These are phyloP conservation scores for Ceraclea dissimilis DNA, from an alignment of 2,888 invertebrate species.

Conservation along the genomic window DNA sequence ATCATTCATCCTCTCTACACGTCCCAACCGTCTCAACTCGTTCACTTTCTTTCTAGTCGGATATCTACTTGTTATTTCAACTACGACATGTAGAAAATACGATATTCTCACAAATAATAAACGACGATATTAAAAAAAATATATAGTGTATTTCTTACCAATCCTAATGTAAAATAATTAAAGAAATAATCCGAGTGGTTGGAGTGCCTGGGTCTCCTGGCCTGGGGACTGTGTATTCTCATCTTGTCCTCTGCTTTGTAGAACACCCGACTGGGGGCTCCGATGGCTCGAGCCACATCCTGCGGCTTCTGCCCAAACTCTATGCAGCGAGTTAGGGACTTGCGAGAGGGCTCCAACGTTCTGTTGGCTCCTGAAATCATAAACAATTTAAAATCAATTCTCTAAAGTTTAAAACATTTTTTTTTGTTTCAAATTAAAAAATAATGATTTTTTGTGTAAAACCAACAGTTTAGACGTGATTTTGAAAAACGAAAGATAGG, in stretches of 20 bases:
- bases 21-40: no score
- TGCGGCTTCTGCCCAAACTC: slow-evolving; percentile 82
- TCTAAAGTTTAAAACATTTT: background rate
- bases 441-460: no score
- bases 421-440: background rate
- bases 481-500: no score
- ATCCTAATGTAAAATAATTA: slow-evolving; percentile 94
- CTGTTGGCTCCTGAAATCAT: slow-evolving; percentile 48
- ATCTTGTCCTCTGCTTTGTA: slow-evolving; percentile 99
- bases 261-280: slow-evolving; percentile 87
- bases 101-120: no score
- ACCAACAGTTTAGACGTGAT: no score
- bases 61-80: no score
- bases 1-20: no score
- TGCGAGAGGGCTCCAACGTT: slow-evolving; percentile 52
- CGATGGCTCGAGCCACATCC: slow-evolving; percentile 81
- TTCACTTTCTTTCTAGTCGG: no score
- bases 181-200: slow-evolving; percentile 94
- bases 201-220: slow-evolving; percentile 67
- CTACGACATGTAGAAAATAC: no score
- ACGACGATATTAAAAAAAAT: no score
- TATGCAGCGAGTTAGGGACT: slow-evolving; percentile 59
- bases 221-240: slow-evolving; percentile 90
- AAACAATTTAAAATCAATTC: no score
- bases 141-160: slow-evolving; percentile 68